Conservation (phyloP, 1,140 invertebrate species). For the Leptestheria dahalacensis region DNA sequence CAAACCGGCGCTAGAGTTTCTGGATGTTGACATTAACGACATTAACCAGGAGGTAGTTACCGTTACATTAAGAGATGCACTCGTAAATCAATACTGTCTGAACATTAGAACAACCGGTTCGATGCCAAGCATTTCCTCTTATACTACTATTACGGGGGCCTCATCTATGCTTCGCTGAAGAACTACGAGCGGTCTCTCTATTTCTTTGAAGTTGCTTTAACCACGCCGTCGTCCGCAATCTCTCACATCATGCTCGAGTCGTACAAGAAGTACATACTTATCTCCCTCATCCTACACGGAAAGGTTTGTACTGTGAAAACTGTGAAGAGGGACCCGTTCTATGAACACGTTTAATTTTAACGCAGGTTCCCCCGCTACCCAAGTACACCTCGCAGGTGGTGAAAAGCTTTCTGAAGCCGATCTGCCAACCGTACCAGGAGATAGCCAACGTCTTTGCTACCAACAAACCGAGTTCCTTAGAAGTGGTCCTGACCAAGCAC, state of each 20-base stretch:
- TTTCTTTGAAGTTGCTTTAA: constrained; percentile 88
- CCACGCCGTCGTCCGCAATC: constrained; percentile 78
- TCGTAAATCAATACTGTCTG: not conserved
- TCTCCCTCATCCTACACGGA: constrained; percentile 79
- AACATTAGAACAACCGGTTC: constrained; percentile 50
- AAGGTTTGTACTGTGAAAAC: constrained; percentile 39
- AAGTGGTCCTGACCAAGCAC: constrained; percentile 54
- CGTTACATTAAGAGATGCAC: constrained; percentile 4
- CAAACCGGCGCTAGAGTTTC: constrained; percentile 73
- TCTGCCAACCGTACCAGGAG: constrained; percentile 82
- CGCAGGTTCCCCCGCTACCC: constrained; percentile 52
- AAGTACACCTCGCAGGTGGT: constrained; percentile 86
- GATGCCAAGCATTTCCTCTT: constrained; percentile 83
- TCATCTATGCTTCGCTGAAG: constrained; percentile 86
- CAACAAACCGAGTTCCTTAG: constrained; percentile 56
- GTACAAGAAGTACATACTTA: constrained; percentile 89
- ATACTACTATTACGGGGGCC: constrained; percentile 94
- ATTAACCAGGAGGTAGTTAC: constrained; percentile 60
- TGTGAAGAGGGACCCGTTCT: not conserved
- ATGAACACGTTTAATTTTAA: not conserved
- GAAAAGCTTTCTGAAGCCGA: constrained; percentile 72
- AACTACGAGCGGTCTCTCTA: constrained; percentile 83
- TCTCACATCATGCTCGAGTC: constrained; percentile 93
- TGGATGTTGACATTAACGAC: constrained; percentile 80
- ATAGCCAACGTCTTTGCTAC: constrained; percentile 63